A percentile compares a stretch with the other conserved stretches of the same genome.
Conservation (phyloP, 2,888 invertebrate genomes). For the Leptogaster cylindrica region DNA sequence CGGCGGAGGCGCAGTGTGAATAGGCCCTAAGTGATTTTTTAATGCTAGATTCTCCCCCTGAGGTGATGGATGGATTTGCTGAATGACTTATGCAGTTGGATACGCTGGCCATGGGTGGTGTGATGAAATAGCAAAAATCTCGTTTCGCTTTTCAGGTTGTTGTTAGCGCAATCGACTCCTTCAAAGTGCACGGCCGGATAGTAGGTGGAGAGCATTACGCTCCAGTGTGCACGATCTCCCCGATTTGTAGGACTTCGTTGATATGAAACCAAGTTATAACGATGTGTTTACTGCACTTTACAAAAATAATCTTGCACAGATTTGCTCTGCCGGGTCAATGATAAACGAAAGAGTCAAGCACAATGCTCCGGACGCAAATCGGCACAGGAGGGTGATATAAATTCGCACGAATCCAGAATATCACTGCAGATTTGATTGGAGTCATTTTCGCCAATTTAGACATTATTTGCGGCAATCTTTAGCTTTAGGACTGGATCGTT, state of each 20-base stretch:
- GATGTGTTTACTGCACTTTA: too few species aligned
- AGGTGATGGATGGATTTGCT: constrained; percentile 35
- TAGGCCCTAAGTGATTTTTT: constrained; percentile 39
- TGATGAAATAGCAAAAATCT: constrained; percentile 32
- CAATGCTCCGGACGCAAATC: too few species aligned
- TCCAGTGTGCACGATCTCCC: constrained; percentile 7
- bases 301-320: too few species aligned
- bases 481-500: too few species aligned
- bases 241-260: constrained; percentile 1
- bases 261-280: too few species aligned
- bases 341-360: too few species aligned
- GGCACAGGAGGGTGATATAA: too few species aligned
- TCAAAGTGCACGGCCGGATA: constrained; percentile 15
- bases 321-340: too few species aligned
- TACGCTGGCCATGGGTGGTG: constrained; percentile 6
- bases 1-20: constrained; percentile 27
- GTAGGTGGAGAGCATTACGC: constrained; percentile 31
- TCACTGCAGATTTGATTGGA: too few species aligned
- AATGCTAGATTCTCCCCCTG: constrained; percentile 31
- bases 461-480: too few species aligned
- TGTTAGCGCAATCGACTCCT: constrained; percentile 40
- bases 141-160: constrained; percentile 31
- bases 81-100: constrained; percentile 22
- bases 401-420: too few species aligned
- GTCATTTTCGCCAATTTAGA: too few species aligned